Conservation (phyloP, 2,888 invertebrate genomes). For the Anaspis maculata region DNA sequence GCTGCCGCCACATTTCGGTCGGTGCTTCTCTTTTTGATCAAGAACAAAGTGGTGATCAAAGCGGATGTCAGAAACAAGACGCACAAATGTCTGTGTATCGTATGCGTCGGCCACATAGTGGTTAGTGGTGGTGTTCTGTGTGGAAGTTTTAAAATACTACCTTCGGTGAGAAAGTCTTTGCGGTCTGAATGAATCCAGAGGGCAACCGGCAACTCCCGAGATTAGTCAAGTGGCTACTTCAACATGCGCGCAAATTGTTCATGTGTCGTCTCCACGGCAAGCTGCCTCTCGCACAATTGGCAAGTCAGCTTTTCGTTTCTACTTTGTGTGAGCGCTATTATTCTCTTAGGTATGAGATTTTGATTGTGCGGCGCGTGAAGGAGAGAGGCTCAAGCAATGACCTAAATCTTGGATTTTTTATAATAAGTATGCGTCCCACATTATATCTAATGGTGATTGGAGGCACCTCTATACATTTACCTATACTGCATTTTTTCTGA, state of each 20-base stretch:
- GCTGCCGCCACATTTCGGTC: neutral
- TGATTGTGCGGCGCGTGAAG: no score
- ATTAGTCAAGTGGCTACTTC: constrained; percentile 27
- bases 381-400: no score
- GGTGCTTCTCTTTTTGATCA: constrained; percentile 11
- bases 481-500: no score
- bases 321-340: no score
- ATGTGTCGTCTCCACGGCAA: no score
- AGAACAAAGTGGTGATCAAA: constrained; percentile 22
- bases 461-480: no score
- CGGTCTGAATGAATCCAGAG: constrained; percentile 18
- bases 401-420: no score
- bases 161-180: no score
- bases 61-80: constrained; percentile 27
- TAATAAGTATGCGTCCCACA: no score
- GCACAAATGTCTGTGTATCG: constrained; percentile 27
- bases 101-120: constrained; percentile 17
- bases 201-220: constrained; percentile 20
- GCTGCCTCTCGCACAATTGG: constrained; percentile 20
- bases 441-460: no score
- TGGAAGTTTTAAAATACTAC: constrained; percentile 14
- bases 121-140: constrained; percentile 2
- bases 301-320: constrained; percentile 12
- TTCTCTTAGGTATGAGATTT: no score
- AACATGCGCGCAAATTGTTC: constrained; percentile 31